phyloP scores from a whole-genome alignment of 2,113 vertebrate genomes.

The Corythaixoides concolor region DNA sequence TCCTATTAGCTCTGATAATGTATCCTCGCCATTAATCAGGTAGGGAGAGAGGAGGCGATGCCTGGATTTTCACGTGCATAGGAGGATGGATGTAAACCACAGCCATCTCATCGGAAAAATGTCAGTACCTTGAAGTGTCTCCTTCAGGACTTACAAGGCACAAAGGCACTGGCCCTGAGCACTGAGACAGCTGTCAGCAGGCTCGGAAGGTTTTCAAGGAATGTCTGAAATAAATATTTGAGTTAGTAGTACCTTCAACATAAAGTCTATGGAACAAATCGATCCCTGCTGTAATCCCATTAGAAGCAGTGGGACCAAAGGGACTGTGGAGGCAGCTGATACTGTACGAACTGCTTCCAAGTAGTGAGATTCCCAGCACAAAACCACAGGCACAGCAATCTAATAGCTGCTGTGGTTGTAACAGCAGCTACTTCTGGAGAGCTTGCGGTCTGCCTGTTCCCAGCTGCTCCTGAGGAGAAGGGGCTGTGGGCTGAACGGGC shows the following conservation, averaged over 20 bases:
- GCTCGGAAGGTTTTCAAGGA: neutral
- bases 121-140: neutral
- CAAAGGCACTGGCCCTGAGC: neutral
- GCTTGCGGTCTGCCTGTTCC: neutral
- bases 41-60: conserved; percentile 67
- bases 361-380: neutral
- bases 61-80: neutral
- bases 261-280: neutral
- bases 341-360: neutral
- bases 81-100: neutral
- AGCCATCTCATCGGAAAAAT: neutral
- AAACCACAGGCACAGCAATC: neutral
- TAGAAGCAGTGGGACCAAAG: neutral
- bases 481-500: neutral
- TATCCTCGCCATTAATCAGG: conserved; percentile 83
- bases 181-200: neutral
- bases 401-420: neutral
- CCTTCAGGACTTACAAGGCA: neutral
- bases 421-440: neutral
- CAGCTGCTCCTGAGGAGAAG: neutral
- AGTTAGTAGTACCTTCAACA: neutral
- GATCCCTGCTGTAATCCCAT: neutral
- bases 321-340: neutral
- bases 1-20: conserved; percentile 92
- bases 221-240: neutral